Evolutionary conservation across 2,888 invertebrate species (phyloP), one percentile per base, ranked within the genome.

Genomic region (Eumerus sabulonum): DNA sequence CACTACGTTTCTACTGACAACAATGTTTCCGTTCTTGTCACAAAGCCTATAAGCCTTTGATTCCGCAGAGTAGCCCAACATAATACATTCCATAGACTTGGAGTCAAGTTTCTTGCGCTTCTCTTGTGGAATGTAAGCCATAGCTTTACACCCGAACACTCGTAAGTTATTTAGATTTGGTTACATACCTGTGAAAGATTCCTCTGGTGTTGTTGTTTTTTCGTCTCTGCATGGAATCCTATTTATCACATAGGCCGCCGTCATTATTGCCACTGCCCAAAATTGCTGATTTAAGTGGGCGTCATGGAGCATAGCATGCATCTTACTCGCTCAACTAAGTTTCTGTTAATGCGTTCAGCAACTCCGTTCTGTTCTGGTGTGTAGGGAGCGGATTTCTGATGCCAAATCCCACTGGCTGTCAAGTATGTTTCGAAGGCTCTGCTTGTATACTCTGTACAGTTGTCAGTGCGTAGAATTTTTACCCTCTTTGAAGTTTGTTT

Each of bases 131-230:
- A 76, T 47, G 14, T 82, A 77, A 0, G 68, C 77, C 67, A 82
- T 79, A 0, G 76, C 83, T 18, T 74, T 82, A 16, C 82, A 82
- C 0, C 81, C 82, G 66, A 82, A 84, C 0, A 82, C 71, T 5
- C 73, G 59, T 5, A 82, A n/a, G 54, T 68, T 57, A 9, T 68
- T 74, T 18, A 60, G 1, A 38, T 48, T 47, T 14, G 47, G 18
- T 11, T 45, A 36, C 1, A n/a, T 9, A 1, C 11, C 84, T 40
- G 83, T 76, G 87, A 87, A 88, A 4, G 84, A 12, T 73, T 88
- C 87, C 60, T 84, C 83, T 0, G 88, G 86, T 1, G 86, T 86
- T 72, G 77, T 79, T 11, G 62, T 27, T 9, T 35, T 16, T 12
- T 59, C 3, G 17, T 79, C 47, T 18, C 59, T 62, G 18, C 81